Evolutionary conservation across 2,797 vertebrate species (phyloP), one percentile per base, ranked within the genome.

Genomic region (Poeciliopsis infans): DNA sequence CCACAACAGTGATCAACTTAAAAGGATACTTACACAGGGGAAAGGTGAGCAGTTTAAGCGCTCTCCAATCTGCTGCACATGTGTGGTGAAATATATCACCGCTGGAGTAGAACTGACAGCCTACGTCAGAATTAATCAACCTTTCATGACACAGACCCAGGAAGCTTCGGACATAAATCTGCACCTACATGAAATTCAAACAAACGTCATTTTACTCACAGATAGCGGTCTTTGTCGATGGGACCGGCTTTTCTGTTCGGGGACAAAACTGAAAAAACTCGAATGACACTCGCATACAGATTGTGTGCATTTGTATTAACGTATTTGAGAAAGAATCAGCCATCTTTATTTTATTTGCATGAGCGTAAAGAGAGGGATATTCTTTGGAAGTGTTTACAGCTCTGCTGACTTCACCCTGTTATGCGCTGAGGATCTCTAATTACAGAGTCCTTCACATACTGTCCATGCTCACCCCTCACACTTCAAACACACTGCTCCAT

Each of bases 51-150:
- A 39, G 79, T 91, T 93, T 91, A 94, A 95, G 91, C 88, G 89
- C 85, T 88, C 87, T 91, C 81, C 94, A 92, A 93, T 91, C 86
- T 86, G 77, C 86, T 86, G 92, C 93, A 95, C 94, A 95, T 93
- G 93, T 96, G 92, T 89, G 92, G 89, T 88, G 85, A 89, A 93
- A 95, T 94, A 91, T 81, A 94, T 94, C 92, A 94, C 78, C 33
- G 78, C 77, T 79, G 88, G 73, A 85, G 75, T 84, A 90, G 87
- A 94, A 85, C 91, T 93, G 94, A 94, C 91, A 94, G 89, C 92
- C 88, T 82, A 80, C 83, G 92, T 95, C 94, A 94, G 85, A 91
- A 94, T 94, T 76, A 94, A 95, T 96, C 93, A 95, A 91, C 92
- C 86, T 91, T 77, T 70, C 70, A 61, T 80, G 85, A 90, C 90